Evolutionary conservation across 1,140 invertebrate species (phyloP).

Genomic region (Telenomus remus): DNA sequence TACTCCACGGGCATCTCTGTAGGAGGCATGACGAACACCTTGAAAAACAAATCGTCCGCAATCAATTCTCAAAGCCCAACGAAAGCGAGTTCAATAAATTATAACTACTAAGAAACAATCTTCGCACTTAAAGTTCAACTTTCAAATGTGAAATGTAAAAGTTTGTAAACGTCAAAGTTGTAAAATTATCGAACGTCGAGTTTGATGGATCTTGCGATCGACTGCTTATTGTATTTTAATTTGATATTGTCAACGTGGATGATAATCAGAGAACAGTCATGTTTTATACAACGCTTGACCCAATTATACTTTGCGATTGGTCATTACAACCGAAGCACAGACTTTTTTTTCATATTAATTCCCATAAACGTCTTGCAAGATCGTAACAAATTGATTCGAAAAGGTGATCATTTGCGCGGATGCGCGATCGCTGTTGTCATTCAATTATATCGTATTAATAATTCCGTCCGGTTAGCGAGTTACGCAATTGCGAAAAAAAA

Average conservation of each 20-base stretch:
- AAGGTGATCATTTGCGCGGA: constrained; percentile 16
- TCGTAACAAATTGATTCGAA: constrained; percentile 20
- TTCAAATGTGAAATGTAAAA: too few species aligned
- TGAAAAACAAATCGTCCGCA: constrained; percentile 20
- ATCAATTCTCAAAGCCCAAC: too few species aligned
- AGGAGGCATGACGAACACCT: constrained; percentile 90
- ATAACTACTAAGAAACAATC: too few species aligned
- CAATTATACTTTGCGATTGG: constrained; percentile 44
- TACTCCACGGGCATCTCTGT: constrained; percentile 89
- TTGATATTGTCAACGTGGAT: constrained; percentile 24
- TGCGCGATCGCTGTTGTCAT: too few species aligned
- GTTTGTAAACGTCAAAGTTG: too few species aligned
- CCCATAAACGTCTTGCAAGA: constrained; percentile 29
- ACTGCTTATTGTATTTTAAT: constrained; percentile 40
- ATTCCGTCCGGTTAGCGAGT: neutral
- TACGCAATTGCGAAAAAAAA: neutral
- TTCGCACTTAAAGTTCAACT: too few species aligned
- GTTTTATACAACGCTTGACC: constrained; percentile 42
- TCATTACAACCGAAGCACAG: constrained; percentile 24
- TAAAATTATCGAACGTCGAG: too few species aligned
- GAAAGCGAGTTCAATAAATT: too few species aligned
- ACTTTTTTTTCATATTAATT: constrained; percentile 33
- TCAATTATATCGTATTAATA: neutral
- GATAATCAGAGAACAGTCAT: constrained; percentile 36
- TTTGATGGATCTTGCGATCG: too few species aligned